Base-by-base conservation (phyloP, 2,113 vertebrate species). In the Pardalotus punctatus region DNA sequence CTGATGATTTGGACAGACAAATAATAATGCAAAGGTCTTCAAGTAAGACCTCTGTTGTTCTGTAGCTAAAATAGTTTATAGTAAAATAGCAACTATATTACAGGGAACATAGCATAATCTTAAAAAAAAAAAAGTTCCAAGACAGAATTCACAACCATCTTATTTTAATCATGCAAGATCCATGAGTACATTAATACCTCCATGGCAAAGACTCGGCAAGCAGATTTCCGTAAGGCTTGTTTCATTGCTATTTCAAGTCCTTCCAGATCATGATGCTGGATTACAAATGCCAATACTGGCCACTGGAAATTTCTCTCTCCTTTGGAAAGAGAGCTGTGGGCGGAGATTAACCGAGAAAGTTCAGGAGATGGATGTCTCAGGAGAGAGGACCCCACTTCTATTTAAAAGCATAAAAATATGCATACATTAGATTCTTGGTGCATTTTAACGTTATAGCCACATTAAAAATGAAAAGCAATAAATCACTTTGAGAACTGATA, bases 271-370 rank as follows among this genome's bases (percentile, higher is more conserved):
- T 99, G 99, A 96, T 99, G 99, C 92, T 99, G 99, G 96, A 99
- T 99, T 67, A 99, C 99, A 97, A 99, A 99, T 84, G 99, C 99
- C 96, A 99, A 94, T 73, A 99, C 99, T 21, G 99, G 99, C 99
- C 99, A 99, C 94, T 99, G 99, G 98, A 99, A 99, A 97, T 99
- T 99, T 94, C 99, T 98, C 97, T 99, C 99, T 86, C 99, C 99
- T 95, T 99, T 99, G 96, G 99, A 99, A 97, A 99, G 99, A 76
- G 99, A 99, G 97, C 99, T 99, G 74, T 99, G 99, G 83, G 99
- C 99, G 60, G 99, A 99, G 97, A 99, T 99, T 89, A 99, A 98
- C 67, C 99, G 98, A 84, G 99, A 99, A 56, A 99, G 98, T 98
- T 99, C 99, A 29, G 99, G 99, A 96, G 99, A 99, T 38, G 99